Conservation (phyloP, 2,113 vertebrate species). For the Microcebus murinus region DNA sequence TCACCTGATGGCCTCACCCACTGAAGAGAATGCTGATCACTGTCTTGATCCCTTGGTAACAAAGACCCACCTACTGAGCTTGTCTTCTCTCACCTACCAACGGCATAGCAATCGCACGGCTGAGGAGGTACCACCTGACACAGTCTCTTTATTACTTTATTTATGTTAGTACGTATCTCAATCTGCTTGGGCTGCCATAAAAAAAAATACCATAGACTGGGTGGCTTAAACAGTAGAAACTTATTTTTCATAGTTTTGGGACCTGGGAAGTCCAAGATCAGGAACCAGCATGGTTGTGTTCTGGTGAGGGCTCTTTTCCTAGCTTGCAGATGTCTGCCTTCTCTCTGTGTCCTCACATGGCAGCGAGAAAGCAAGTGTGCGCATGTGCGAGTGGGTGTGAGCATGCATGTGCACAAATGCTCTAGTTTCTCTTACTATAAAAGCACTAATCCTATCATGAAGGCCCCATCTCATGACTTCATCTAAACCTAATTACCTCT, state of each 20-base stretch:
- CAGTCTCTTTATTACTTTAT: background rate
- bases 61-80: slow-evolving; percentile 97
- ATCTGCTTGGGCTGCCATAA: background rate
- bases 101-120: slow-evolving; percentile 91
- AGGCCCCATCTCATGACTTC: background rate
- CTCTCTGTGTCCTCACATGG: background rate
- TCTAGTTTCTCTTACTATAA: background rate
- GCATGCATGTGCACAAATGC: background rate
- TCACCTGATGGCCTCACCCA: slow-evolving; percentile 97
- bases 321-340: background rate
- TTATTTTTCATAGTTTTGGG: background rate
- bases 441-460: background rate
- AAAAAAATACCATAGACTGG: background rate
- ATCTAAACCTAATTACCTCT: background rate
- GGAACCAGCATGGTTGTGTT: background rate
- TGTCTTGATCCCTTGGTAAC: slow-evolving; percentile 94
- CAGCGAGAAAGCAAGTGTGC: no score
- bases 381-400: background rate
- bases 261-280: background rate
- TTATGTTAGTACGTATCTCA: background rate
- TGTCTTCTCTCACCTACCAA: slow-evolving; percentile 97
- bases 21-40: slow-evolving; percentile 95
- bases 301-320: background rate
- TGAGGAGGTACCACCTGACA: slow-evolving; percentile 90
- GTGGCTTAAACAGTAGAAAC: background rate